Conservation (phyloP, 2,888 invertebrate species). For the Deilephila porcellus region DNA sequence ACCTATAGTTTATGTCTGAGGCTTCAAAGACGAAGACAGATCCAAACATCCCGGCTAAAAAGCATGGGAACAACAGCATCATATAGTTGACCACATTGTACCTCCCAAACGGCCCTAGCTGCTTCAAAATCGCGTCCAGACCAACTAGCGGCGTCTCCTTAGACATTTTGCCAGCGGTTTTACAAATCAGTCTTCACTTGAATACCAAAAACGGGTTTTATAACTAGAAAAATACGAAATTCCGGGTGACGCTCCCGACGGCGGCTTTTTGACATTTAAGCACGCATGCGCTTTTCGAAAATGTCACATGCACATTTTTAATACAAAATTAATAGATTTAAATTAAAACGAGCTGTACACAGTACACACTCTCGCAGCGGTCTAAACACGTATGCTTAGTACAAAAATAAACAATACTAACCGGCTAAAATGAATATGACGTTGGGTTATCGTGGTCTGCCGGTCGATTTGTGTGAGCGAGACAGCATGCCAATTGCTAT, state of each 20-base stretch:
- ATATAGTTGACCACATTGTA: slow-evolving; percentile 77
- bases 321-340: not conserved
- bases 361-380: slow-evolving; percentile 1
- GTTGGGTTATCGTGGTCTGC: not conserved
- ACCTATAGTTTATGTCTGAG: slow-evolving; percentile 72
- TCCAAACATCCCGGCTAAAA: slow-evolving; percentile 77
- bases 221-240: slow-evolving; percentile 35
- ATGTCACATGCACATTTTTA: slow-evolving; percentile 17
- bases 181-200: slow-evolving; percentile 43
- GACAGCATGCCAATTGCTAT: not conserved
- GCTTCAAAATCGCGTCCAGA: slow-evolving; percentile 67
- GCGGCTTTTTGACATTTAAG: slow-evolving; percentile 37
- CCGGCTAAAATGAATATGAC: slow-evolving; percentile 7
- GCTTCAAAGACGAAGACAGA: slow-evolving; percentile 78
- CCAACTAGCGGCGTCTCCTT: slow-evolving; percentile 52
- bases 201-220: slow-evolving; percentile 42
- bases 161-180: slow-evolving; percentile 55
- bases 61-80: slow-evolving; percentile 71
- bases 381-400: slow-evolving; percentile 19
- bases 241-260: slow-evolving; percentile 4
- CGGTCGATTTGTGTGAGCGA: slow-evolving; percentile 7
- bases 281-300: slow-evolving; percentile 40
- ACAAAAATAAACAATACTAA: slow-evolving; percentile 20
- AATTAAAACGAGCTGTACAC: not conserved
- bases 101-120: slow-evolving; percentile 74